Evolutionary conservation across 2,888 invertebrate genomes (phyloP).

Genomic region (Pheosia tremula): DNA sequence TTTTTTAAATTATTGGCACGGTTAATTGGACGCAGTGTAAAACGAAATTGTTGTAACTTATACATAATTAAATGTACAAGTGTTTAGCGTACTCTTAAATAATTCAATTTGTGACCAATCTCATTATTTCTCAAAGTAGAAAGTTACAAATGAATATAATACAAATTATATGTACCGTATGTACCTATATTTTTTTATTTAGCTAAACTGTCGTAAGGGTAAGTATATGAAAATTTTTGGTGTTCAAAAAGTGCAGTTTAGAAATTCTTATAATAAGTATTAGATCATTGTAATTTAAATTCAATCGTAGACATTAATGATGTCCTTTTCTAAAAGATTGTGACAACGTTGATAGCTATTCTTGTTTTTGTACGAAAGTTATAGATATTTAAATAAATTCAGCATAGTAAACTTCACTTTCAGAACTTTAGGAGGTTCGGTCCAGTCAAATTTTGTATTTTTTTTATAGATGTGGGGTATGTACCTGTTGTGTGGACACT

Average conservation of each 20-base stretch:
- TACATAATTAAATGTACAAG: slow-evolving; percentile 21
- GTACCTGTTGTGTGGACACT: too few species aligned
- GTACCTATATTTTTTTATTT: slow-evolving; percentile 81
- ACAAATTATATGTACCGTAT: slow-evolving; percentile 45
- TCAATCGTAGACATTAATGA: slow-evolving; percentile 58
- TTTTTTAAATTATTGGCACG: too few species aligned
- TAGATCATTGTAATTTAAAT: slow-evolving; percentile 54
- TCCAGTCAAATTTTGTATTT: too few species aligned
- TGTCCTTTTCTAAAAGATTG: slow-evolving; percentile 51
- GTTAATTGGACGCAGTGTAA: neutral
- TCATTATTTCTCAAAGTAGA: slow-evolving; percentile 68
- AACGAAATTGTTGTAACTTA: neutral
- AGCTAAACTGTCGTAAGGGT: slow-evolving; percentile 79
- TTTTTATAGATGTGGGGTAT: too few species aligned
- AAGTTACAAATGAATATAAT: slow-evolving; percentile 73
- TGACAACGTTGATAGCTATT: slow-evolving; percentile 35
- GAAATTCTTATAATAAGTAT: slow-evolving; percentile 54
- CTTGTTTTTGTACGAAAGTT: neutral
- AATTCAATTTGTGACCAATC: slow-evolving; percentile 65
- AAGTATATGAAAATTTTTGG: slow-evolving; percentile 64
- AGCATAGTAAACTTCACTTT: neutral
- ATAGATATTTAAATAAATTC: slow-evolving; percentile 13
- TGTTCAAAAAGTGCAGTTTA: slow-evolving; percentile 76
- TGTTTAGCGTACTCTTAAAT: slow-evolving; percentile 45
- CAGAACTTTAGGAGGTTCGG: too few species aligned